Conservation (phyloP, 2,113 vertebrate species). For the Uria aalge region DNA sequence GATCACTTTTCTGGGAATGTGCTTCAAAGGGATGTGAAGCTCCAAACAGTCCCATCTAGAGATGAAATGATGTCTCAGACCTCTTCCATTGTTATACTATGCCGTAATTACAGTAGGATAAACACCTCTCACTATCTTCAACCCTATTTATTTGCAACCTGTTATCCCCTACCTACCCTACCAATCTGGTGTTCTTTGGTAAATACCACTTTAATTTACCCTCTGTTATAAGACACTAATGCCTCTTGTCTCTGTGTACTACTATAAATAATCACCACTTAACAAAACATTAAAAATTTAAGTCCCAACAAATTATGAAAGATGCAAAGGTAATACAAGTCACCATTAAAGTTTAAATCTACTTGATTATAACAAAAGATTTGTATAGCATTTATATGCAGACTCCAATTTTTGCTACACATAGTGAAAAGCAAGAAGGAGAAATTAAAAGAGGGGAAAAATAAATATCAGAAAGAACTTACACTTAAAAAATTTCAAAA, state of each 20-base stretch:
- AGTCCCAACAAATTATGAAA: background rate
- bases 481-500: background rate
- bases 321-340: background rate
- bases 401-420: background rate
- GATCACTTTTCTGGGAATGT: background rate
- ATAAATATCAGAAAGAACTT: background rate
- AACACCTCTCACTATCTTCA: background rate
- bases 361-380: background rate
- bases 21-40: background rate
- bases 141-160: background rate
- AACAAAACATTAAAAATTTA: background rate
- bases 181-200: background rate
- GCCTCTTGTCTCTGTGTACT: background rate
- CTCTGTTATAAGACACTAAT: background rate
- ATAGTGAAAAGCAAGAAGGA: background rate
- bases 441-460: background rate
- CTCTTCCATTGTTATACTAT: background rate
- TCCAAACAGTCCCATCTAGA: background rate
- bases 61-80: background rate
- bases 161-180: background rate
- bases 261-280: background rate
- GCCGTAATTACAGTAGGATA: background rate
- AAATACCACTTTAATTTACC: background rate
- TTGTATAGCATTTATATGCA: background rate
- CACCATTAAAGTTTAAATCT: background rate